These are phyloP conservation scores for Sardinella longiceps DNA, from an alignment of 2,797 vertebrate species.

Conservation along the genomic window DNA sequence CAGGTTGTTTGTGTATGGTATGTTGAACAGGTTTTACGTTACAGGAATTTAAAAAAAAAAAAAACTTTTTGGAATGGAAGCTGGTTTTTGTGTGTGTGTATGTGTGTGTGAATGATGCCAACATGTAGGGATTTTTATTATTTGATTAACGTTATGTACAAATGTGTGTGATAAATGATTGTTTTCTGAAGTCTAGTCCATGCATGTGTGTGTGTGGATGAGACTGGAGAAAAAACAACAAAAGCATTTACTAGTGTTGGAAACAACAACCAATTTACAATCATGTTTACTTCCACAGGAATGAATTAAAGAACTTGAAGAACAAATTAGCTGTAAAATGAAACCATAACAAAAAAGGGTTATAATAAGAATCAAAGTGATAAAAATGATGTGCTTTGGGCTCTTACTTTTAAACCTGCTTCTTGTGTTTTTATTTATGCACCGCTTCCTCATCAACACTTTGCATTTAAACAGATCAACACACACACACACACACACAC, in stretches of 20 bases:
- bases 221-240: slow-evolving; percentile 69
- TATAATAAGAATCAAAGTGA: slow-evolving; percentile 76
- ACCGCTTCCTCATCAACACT: background rate
- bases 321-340: slow-evolving; percentile 77
- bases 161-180: slow-evolving; percentile 30
- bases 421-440: background rate
- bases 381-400: slow-evolving; percentile 77
- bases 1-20: slow-evolving; percentile 15
- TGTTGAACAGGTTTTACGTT: slow-evolving; percentile 19
- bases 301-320: slow-evolving; percentile 81
- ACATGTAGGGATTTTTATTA: slow-evolving; percentile 43
- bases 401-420: slow-evolving; percentile 73
- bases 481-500: too few species aligned
- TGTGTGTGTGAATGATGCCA: slow-evolving; percentile 39
- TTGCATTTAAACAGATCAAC: background rate
- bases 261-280: slow-evolving; percentile 77
- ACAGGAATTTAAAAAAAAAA: background rate
- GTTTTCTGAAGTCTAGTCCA: slow-evolving; percentile 24
- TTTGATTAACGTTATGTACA: slow-evolving; percentile 39
- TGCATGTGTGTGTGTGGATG: slow-evolving; percentile 41
- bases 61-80: slow-evolving; percentile 30
- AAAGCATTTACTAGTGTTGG: slow-evolving; percentile 85
- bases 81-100: slow-evolving; percentile 8
- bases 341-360: slow-evolving; percentile 77
- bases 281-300: slow-evolving; percentile 86